phyloP scores from a whole-genome alignment of 2,113 vertebrate genomes.

The Sorex fumeus region DNA sequence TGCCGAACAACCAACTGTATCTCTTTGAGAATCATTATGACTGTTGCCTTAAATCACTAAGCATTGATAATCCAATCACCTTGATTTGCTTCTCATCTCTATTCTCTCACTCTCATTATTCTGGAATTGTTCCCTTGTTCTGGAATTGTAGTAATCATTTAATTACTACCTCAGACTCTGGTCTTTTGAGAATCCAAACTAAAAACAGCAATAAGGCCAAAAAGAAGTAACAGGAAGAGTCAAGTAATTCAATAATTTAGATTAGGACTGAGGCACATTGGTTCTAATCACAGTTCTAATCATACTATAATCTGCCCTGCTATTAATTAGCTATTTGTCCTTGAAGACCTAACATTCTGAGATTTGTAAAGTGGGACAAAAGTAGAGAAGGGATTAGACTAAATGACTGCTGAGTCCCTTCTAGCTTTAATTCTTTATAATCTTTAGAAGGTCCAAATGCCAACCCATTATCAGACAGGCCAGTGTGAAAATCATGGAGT shows the following conservation, averaged over 20 bases:
- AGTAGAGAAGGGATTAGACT: not conserved
- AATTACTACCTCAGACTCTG: not conserved
- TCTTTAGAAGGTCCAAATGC: conserved; percentile 21
- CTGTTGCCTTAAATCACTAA: not conserved
- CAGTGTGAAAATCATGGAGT: conserved; percentile 19
- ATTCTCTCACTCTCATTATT: not conserved
- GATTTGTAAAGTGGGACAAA: conserved; percentile 11
- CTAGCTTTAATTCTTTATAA: not conserved
- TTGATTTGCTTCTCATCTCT: not conserved
- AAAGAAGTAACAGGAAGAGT: conserved; percentile 39
- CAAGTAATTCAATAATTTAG: not conserved
- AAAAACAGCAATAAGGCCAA: conserved; percentile 32
- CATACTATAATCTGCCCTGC: not conserved
- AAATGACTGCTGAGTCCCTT: not conserved
- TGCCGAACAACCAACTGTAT: not conserved
- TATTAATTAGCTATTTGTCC: conserved; percentile 46
- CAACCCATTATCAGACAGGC: conserved; percentile 26
- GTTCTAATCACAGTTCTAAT: conserved; percentile 6
- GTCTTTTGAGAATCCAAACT: not conserved
- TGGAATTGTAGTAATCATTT: conserved; percentile 25
- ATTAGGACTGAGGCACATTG: not conserved
- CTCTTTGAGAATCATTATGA: not conserved
- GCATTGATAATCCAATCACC: not conserved
- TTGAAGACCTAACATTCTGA: conserved; percentile 51
- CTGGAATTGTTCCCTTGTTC: conserved; percentile 7